phyloP scores from a whole-genome alignment of 2,888 invertebrate species.

The Polietes domitor region DNA sequence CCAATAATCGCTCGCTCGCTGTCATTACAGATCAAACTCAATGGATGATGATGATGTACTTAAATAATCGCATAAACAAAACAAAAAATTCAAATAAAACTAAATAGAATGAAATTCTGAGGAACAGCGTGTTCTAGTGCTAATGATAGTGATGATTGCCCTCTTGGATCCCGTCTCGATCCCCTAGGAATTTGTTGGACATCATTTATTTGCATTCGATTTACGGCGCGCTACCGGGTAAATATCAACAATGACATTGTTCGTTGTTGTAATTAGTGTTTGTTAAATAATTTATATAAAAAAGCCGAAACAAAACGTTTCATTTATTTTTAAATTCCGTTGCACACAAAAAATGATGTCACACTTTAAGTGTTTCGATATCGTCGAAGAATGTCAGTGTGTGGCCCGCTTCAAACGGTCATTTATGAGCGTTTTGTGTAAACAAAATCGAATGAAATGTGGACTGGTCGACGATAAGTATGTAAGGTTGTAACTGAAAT shows the following conservation, averaged over 20 bases:
- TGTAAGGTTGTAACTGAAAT: neutral
- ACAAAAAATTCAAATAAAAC: neutral
- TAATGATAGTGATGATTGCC: neutral
- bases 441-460: neutral
- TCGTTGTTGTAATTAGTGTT: conserved; percentile 18
- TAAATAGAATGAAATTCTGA: neutral
- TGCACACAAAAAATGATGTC: neutral
- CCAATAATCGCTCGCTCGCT: neutral
- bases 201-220: neutral
- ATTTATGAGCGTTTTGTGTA: neutral
- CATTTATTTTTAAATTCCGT: conserved; percentile 12
- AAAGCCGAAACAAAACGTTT: conserved; percentile 16
- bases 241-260: neutral
- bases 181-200: neutral
- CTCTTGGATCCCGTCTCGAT: neutral
- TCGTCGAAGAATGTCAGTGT: neutral
- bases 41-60: no score
- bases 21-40: neutral
- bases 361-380: neutral
- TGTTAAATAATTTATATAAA: conserved; percentile 26
- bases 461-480: neutral
- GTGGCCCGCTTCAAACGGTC: neutral
- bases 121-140: neutral
- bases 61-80: conserved; percentile 15
- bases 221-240: neutral